These are phyloP conservation scores for Pelobates cultripes DNA, from an alignment of 2,797 vertebrate genomes.

Conservation along the genomic window DNA sequence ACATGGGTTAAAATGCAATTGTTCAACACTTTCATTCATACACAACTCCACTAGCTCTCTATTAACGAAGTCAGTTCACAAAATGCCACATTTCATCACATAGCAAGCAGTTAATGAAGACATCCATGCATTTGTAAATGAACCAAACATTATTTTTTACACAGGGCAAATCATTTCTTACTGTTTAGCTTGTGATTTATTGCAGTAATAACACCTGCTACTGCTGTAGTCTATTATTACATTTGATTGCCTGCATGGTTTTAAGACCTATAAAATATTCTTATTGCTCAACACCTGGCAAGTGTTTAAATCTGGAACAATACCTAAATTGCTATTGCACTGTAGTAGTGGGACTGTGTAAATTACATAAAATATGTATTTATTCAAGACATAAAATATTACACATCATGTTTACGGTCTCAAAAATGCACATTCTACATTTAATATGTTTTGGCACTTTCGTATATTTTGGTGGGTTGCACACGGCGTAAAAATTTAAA, in stretches of 20 bases:
- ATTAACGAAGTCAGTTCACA: no score
- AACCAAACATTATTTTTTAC: constrained; percentile 23
- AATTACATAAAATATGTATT: background rate
- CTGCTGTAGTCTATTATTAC: constrained; percentile 37
- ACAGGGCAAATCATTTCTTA: constrained; percentile 37
- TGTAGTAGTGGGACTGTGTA: constrained; percentile 13
- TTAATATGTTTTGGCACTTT: background rate
- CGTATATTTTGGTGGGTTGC: no score
- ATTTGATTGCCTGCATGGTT: constrained; percentile 40
- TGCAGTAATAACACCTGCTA: constrained; percentile 42
- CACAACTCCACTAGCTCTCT: no score
- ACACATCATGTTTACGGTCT: background rate
- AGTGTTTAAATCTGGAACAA: constrained; percentile 39
- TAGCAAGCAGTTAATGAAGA: constrained; percentile 22
- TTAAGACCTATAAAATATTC: constrained; percentile 49
- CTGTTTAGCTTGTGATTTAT: constrained; percentile 49
- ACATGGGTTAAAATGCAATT: no score
- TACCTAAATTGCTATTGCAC: constrained; percentile 21
- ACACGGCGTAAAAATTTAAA: no score
- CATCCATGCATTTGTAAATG: constrained; percentile 22
- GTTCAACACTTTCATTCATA: no score
- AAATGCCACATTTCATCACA: background rate
- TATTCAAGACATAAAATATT: background rate
- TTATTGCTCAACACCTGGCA: constrained; percentile 48
- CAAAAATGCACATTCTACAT: background rate